Evolutionary conservation across 2,888 invertebrate genomes (phyloP), one percentile per base, ranked within the genome.

Genomic region (Lottia gigantea): DNA sequence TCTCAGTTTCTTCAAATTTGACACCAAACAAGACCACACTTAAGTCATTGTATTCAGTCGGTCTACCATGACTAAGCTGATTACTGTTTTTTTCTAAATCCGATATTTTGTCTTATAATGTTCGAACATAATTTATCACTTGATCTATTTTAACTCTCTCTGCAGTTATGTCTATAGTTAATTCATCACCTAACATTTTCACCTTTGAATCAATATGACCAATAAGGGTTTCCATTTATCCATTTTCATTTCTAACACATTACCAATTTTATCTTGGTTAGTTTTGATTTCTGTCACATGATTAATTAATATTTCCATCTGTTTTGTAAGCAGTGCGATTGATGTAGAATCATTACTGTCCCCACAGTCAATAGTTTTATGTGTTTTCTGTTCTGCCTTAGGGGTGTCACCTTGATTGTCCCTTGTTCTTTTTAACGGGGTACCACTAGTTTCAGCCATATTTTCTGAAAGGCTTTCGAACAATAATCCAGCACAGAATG

Each of bases 261-360:
- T 31, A 31, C 31, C 2, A 3, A 31, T 31, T 31, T 31, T 6
- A 31, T 31, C 31, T 31, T 31, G 31, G 6, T 31, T 31, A 3
- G 31, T 3, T 31, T 31, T 6, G 6, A 31, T 31, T 31, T 31
- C 31, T 31, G 31, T 6, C 3, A 31, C 31, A 31, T 31, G 2
- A 49, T 8, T 49, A n/a, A 49, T 49, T 49, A 49, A 49, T 49
- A 49, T n/a, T 49, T 49, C 49, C 49, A 49, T 49, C 49, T 49
- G 49, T 49, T 47, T 47, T 49, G 49, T 49, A 49, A 49, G 49
- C n/a, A 49, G 6, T 49, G 15, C 49, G 0, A 49, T 49, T 1
- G 49, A 14, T 14, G 49, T 1, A 49, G 49, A 49, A n/a, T 49
- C 49, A 49, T 15, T 49, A 6, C 49, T 49, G 14, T 49, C 49